phyloP scores from a whole-genome alignment of 2,888 invertebrate species.

The Elegia similella region DNA sequence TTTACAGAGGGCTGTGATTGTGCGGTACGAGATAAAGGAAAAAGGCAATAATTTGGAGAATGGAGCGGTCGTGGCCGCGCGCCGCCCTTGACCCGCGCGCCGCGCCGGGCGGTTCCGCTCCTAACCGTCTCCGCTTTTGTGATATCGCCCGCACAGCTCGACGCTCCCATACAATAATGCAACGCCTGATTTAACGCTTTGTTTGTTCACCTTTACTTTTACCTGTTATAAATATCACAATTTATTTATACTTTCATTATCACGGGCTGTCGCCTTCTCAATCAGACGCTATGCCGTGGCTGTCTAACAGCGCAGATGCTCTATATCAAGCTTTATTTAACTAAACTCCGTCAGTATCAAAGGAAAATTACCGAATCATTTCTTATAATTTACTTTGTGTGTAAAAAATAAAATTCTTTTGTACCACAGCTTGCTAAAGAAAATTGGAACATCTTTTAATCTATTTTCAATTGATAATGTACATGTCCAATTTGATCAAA shows the following conservation, averaged over 20 bases:
- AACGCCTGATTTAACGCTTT: constrained; percentile 29
- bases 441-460: not conserved
- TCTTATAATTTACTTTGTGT: not conserved
- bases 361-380: constrained; percentile 5
- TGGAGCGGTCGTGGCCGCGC: constrained; percentile 45
- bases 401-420: not conserved
- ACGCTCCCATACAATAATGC: constrained; percentile 24
- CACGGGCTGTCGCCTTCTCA: constrained; percentile 7
- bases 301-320: not conserved
- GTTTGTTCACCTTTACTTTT: constrained; percentile 22
- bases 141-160: constrained; percentile 25
- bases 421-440: not conserved
- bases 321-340: not conserved
- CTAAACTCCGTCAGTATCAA: not conserved
- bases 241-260: constrained; percentile 12
- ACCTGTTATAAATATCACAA: constrained; percentile 5
- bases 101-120: constrained; percentile 18
- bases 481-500: too few species aligned
- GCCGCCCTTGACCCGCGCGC: constrained; percentile 62
- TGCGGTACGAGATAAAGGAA: constrained; percentile 34
- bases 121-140: not conserved
- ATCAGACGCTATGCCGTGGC: not conserved
- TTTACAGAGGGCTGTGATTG: constrained; percentile 29
- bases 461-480: not conserved
- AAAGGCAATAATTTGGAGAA: constrained; percentile 43